Conservation (phyloP, 2,797 vertebrate genomes). For the Eulemur mongoz region DNA sequence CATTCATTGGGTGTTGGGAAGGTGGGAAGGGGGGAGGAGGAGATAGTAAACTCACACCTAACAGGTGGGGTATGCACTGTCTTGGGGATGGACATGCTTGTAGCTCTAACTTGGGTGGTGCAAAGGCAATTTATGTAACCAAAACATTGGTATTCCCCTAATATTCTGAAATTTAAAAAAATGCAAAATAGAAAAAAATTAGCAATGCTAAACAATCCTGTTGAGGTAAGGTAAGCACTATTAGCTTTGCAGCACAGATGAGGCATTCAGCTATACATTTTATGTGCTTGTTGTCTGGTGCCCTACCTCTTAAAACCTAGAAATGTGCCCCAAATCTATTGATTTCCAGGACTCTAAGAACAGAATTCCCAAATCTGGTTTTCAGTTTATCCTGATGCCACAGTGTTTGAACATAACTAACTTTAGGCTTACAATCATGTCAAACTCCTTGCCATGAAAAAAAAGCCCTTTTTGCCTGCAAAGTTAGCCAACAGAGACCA, state of each 20-base stretch:
- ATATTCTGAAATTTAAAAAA: too few species aligned
- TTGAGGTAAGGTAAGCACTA: background rate
- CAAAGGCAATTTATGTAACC: too few species aligned
- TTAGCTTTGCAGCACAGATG: slow-evolving; percentile 1
- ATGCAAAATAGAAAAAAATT: background rate
- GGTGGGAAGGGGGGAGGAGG: too few species aligned
- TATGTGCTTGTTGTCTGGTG: background rate
- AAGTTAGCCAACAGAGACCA: background rate
- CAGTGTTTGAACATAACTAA: background rate
- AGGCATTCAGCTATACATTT: background rate
- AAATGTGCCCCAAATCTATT: background rate
- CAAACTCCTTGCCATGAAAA: background rate
- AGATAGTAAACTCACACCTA: too few species aligned
- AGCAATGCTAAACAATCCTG: background rate
- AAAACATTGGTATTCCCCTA: too few species aligned
- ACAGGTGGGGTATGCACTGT: too few species aligned
- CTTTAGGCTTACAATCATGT: background rate
- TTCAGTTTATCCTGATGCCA: background rate
- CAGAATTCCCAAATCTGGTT: background rate
- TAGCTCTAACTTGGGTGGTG: too few species aligned
- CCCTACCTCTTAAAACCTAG: background rate
- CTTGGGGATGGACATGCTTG: too few species aligned
- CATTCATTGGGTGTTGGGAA: too few species aligned
- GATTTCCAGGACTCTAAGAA: background rate
- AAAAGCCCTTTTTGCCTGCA: background rate